Conservation (phyloP, 1,140 invertebrate genomes). For the Neomicropteryx cornuta region DNA sequence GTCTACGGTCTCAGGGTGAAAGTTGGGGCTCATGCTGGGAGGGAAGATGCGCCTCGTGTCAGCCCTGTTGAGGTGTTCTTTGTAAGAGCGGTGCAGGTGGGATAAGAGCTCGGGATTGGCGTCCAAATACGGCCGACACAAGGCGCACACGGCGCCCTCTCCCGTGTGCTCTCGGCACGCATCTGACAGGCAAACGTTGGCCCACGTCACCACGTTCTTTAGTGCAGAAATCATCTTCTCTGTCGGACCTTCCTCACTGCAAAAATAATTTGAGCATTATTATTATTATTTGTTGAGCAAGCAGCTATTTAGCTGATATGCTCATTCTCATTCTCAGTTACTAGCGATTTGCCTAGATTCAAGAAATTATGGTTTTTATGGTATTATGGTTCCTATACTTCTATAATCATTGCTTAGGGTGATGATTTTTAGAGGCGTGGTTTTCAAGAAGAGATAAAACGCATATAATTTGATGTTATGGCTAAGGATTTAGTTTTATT, state of each 20-base stretch:
- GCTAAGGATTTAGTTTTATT: too few relatives aligned
- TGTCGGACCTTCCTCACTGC: constrained; percentile 30
- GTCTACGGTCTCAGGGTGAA: constrained; percentile 21
- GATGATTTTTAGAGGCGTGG: too few relatives aligned
- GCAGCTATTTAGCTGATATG: too few relatives aligned
- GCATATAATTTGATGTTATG: too few relatives aligned
- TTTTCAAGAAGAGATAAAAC: too few relatives aligned
- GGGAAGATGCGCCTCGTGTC: constrained; percentile 75
- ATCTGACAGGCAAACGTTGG: constrained; percentile 52
- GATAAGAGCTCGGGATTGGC: constrained; percentile 41
- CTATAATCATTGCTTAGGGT: constrained; percentile 14
- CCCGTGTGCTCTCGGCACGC: constrained; percentile 41
- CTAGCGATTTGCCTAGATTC: constrained; percentile 6
- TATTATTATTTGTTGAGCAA: constrained; percentile 6
- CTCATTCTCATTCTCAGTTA: too few relatives aligned
- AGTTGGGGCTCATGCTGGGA: constrained; percentile 46
- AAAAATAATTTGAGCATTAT: constrained; percentile 14
- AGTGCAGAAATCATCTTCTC: constrained; percentile 60
- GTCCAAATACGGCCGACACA: constrained; percentile 72
- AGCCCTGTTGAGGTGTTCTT: constrained; percentile 67
- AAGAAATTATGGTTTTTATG: background rate
- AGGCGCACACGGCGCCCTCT: constrained; percentile 49
- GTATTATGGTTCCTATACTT: background rate
- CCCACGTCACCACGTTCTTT: constrained; percentile 70
- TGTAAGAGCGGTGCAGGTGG: constrained; percentile 55